phyloP scores from a whole-genome alignment of 1,140 invertebrate genomes.

The Pectinophora gossypiella region DNA sequence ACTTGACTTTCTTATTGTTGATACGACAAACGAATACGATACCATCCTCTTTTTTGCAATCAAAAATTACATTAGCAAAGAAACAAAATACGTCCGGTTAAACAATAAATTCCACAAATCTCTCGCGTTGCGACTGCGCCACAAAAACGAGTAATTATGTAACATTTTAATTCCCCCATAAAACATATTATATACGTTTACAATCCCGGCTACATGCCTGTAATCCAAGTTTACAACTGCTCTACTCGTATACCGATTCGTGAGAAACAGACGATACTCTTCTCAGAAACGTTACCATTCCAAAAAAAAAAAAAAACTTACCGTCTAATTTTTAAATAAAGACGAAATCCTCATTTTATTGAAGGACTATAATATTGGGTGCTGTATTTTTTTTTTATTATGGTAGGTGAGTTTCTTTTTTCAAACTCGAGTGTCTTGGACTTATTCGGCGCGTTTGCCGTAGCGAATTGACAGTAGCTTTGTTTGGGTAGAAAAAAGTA shows the following conservation, averaged over 20 bases:
- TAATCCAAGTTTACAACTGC: neutral
- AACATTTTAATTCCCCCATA: neutral
- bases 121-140: neutral
- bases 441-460: neutral
- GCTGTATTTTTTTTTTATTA: neutral
- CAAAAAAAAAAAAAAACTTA: neutral
- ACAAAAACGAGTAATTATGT: neutral
- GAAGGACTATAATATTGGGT: neutral
- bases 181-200: neutral
- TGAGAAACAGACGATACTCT: neutral
- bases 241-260: no score
- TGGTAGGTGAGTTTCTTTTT: neutral
- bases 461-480: neutral
- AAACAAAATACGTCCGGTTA: no score
- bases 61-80: no score
- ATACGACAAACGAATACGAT: no score
- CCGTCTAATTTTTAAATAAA: neutral
- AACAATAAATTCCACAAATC: neutral
- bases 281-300: neutral
- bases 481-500: neutral
- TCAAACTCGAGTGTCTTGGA: neutral
- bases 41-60: no score
- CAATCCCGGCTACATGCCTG: neutral
- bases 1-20: no score
- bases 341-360: neutral